Evolutionary conservation across 2,888 invertebrate genomes (phyloP).

Genomic region (Zootermopsis nevadensis): DNA sequence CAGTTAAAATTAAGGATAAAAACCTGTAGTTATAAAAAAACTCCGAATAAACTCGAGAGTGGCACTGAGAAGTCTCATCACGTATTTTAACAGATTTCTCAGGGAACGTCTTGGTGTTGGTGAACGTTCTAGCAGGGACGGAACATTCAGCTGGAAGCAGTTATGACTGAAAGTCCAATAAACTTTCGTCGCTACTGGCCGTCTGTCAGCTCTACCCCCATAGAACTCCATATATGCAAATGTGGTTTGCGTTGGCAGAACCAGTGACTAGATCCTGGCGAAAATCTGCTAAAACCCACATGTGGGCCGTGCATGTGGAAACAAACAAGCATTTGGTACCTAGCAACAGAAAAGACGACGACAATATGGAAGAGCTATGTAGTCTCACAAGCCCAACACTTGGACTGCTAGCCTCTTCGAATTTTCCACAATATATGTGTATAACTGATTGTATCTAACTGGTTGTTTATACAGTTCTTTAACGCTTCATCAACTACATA

Average conservation of each 20-base stretch:
- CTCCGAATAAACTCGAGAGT: not conserved
- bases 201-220: not conserved
- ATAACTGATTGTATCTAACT: too few relatives aligned
- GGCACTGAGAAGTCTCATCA: not conserved
- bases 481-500: too few relatives aligned
- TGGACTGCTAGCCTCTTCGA: too few relatives aligned
- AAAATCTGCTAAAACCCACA: conserved; percentile 17
- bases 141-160: not conserved
- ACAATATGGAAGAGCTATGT: not conserved
- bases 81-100: not conserved
- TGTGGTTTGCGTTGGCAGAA: conserved; percentile 27
- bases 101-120: not conserved
- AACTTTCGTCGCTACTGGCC: not conserved
- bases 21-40: not conserved
- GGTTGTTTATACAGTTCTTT: too few relatives aligned
- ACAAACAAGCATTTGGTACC: not conserved
- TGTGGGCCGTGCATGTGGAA: not conserved
- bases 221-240: conserved; percentile 2
- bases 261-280: not conserved
- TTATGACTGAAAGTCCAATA: not conserved
- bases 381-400: too few relatives aligned
- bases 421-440: too few relatives aligned
- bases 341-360: not conserved
- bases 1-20: not conserved
- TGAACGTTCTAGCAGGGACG: not conserved